phyloP scores from a whole-genome alignment of 2,797 vertebrate genomes.

The Hirundo rustica region DNA sequence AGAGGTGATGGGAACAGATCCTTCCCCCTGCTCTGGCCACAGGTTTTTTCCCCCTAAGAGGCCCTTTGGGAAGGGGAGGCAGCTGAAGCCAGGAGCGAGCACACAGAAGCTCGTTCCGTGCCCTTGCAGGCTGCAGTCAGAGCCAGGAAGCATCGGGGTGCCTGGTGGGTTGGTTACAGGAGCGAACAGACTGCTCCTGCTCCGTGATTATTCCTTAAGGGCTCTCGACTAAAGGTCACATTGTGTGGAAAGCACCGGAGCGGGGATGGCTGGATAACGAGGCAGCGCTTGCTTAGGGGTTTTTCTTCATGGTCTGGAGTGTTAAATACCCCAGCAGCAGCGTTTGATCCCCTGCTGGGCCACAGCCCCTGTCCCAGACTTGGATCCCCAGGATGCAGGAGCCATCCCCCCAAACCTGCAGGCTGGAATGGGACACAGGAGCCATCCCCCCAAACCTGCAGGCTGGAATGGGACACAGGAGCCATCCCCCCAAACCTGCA shows the following conservation, averaged over 20 bases:
- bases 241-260: conserved; percentile 15
- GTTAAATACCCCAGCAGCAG: not conserved
- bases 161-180: not conserved
- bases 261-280: not conserved
- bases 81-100: not conserved
- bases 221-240: conserved; percentile 55
- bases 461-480: not conserved
- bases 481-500: not conserved
- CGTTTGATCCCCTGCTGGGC: not conserved
- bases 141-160: conserved; percentile 23
- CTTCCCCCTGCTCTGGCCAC: not conserved
- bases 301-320: not conserved
- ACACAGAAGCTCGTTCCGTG: not conserved
- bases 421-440: not conserved
- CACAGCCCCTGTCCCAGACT: not conserved
- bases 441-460: not conserved
- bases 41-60: not conserved
- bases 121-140: not conserved
- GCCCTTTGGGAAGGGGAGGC: conserved; percentile 4
- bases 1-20: not conserved
- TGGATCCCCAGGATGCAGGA: not conserved
- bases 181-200: conserved; percentile 43
- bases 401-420: not conserved
- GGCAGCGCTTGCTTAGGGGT: not conserved
- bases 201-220: conserved; percentile 33